phyloP scores from a whole-genome alignment of 2,113 vertebrate species.

The Dromaius novaehollandiae region DNA sequence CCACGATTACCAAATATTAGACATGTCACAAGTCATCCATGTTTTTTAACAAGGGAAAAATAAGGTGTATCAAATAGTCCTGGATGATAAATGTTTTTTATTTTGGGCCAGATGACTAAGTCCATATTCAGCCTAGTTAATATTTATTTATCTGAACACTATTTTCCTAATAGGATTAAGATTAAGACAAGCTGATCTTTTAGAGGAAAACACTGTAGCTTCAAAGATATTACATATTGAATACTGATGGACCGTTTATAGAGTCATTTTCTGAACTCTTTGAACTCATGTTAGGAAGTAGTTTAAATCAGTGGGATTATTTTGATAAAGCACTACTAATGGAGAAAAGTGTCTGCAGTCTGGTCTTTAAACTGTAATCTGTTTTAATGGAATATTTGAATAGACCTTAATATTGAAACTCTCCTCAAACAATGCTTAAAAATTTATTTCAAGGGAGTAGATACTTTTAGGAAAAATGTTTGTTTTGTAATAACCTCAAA shows the following conservation, averaged over 20 bases:
- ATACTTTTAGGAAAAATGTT: background rate
- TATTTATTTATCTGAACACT: background rate
- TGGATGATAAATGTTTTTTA: background rate
- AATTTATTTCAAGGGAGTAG: background rate
- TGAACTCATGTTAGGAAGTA: fast-evolving
- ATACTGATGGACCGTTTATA: background rate
- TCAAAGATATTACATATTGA: background rate
- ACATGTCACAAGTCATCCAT: background rate
- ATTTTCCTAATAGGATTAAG: background rate
- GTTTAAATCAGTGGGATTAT: background rate
- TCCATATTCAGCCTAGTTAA: background rate
- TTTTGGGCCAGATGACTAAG: background rate
- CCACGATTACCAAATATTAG: background rate
- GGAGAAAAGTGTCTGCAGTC: background rate
- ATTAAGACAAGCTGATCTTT: fast-evolving
- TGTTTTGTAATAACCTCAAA: background rate
- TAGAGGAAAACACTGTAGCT: background rate
- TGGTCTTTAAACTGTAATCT: background rate
- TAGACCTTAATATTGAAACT: background rate
- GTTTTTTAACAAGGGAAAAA: background rate
- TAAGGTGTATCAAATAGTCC: background rate
- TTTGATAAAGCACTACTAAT: background rate
- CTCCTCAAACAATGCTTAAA: background rate
- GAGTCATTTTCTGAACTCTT: background rate
- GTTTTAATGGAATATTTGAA: background rate